Evolutionary conservation across 2,113 vertebrate genomes (phyloP).

Genomic region (Macrotis lagotis): DNA sequence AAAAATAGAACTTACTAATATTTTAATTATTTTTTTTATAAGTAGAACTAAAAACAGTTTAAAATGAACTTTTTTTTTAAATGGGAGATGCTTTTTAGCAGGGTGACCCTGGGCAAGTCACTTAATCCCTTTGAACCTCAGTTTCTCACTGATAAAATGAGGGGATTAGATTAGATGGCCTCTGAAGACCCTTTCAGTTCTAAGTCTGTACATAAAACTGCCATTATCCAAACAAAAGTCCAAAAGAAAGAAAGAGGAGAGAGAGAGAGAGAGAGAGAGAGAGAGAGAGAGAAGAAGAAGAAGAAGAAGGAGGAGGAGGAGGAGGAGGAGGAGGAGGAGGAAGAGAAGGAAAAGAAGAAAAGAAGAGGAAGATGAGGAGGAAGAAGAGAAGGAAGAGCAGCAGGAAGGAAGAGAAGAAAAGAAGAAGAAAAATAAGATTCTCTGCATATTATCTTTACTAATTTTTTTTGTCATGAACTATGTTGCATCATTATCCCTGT

Average conservation of each 20-base stretch:
- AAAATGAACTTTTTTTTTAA: background rate
- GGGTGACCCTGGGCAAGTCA: background rate
- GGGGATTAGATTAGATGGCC: background rate
- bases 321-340: no score
- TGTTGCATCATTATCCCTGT: background rate
- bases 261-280: background rate
- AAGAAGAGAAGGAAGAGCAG: no score
- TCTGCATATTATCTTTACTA: no score
- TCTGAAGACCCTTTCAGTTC: background rate
- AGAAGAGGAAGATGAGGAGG: no score
- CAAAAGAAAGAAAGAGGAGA: background rate
- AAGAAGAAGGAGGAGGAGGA: no score
- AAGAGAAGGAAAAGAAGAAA: no score
- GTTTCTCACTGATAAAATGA: background rate
- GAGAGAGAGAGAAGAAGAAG: no score
- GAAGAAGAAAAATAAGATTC: no score
- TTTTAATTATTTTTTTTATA: background rate
- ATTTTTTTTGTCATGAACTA: background rate
- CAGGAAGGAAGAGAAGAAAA: no score
- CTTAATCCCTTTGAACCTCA: background rate
- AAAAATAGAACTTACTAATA: background rate
- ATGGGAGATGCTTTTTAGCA: background rate
- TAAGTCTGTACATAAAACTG: background rate
- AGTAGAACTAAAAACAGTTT: background rate
- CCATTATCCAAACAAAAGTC: background rate